phyloP scores from a whole-genome alignment of 1,140 invertebrate species.

The Eumaeus atala region DNA sequence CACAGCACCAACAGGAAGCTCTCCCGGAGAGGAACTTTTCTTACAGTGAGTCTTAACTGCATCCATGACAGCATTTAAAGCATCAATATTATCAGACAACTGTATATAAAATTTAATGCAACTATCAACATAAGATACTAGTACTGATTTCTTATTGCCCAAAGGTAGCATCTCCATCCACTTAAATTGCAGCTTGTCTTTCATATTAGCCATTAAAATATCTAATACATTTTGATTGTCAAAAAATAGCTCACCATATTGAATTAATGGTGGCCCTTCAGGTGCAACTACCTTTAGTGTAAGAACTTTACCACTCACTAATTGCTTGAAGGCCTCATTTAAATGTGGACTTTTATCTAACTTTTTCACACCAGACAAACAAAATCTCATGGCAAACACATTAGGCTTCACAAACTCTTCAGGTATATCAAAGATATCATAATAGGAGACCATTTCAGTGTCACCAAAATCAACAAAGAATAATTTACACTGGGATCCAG shows the following conservation, averaged over 20 bases:
- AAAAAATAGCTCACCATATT: constrained; percentile 80
- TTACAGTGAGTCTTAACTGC: constrained; percentile 67
- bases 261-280: constrained; percentile 80
- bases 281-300: constrained; percentile 78
- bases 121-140: constrained; percentile 81
- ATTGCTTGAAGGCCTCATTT: constrained; percentile 80
- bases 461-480: constrained; percentile 88
- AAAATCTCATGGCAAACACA: constrained; percentile 83
- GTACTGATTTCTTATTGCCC: constrained; percentile 72
- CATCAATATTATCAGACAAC: constrained; percentile 74
- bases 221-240: constrained; percentile 76
- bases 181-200: constrained; percentile 62
- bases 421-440: constrained; percentile 83
- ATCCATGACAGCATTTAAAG: constrained; percentile 74
- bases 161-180: constrained; percentile 70
- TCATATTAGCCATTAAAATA: constrained; percentile 65
- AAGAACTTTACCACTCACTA: constrained; percentile 77
- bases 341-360: constrained; percentile 79
- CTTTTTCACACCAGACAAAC: constrained; percentile 80
- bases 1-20: constrained; percentile 76
- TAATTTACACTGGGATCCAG: constrained; percentile 77
- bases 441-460: constrained; percentile 79
- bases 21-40: constrained; percentile 55
- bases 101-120: constrained; percentile 84
- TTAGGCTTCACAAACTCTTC: constrained; percentile 79